Evolutionary conservation across 2,113 vertebrate species (phyloP).

Genomic region (Rostratula benghalensis): DNA sequence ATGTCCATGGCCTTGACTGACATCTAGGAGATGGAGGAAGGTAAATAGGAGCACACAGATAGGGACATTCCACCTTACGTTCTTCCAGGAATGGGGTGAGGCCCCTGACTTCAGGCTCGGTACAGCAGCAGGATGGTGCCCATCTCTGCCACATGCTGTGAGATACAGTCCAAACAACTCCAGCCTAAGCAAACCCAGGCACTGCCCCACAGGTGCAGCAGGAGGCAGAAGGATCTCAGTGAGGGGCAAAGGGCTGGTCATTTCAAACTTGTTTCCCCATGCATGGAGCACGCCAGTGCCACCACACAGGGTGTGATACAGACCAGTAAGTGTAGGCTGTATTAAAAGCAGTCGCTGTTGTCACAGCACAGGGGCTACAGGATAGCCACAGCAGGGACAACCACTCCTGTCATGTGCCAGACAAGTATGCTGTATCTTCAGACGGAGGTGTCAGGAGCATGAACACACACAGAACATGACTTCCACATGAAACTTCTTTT

Average conservation of each 20-base stretch:
- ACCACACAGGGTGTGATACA: not conserved
- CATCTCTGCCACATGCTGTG: not conserved
- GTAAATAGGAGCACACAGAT: not conserved
- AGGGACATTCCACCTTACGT: not conserved
- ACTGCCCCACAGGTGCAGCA: not conserved
- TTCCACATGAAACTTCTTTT: not conserved
- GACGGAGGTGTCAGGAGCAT: not conserved
- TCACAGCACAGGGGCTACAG: not conserved
- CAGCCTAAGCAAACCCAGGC: not conserved
- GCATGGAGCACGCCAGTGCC: accelerated
- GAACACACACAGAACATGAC: not conserved
- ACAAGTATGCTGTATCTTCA: not conserved
- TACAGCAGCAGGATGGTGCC: not conserved
- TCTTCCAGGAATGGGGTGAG: not conserved
- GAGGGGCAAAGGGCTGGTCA: accelerated
- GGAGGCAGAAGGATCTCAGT: not conserved
- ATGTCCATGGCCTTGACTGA: not conserved
- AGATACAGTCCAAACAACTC: not conserved
- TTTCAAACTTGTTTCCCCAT: not conserved
- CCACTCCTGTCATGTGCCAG: not conserved
- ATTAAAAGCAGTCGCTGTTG: not conserved
- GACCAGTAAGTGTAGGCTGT: not conserved
- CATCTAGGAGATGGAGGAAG: not conserved
- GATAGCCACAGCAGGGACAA: not conserved
- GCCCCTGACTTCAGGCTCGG: not conserved